phyloP scores from a whole-genome alignment of 2,113 vertebrate species.

The Xiphias gladius region DNA sequence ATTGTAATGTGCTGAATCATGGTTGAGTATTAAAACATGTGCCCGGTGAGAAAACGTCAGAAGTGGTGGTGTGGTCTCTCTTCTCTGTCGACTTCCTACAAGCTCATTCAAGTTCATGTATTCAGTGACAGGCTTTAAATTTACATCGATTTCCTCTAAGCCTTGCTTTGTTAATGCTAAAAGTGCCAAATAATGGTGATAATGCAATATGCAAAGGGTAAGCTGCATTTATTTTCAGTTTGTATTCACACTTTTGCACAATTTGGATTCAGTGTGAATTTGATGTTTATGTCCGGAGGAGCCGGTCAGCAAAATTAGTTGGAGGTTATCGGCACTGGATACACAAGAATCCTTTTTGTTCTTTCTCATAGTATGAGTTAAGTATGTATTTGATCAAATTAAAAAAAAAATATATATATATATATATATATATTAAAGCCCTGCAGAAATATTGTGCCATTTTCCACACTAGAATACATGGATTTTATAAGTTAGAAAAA shows the following conservation, averaged over 20 bases:
- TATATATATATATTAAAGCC: not conserved
- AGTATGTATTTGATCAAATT: not conserved
- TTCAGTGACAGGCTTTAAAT: not conserved
- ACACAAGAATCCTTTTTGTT: not conserved
- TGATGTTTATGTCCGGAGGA: not conserved
- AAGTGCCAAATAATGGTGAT: not conserved
- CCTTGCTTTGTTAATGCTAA: not conserved
- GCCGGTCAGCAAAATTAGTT: not conserved
- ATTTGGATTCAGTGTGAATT: not conserved
- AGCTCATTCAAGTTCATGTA: not conserved
- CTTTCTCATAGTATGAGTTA: not conserved
- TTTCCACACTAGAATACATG: not conserved
- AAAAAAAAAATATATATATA: too few relatives aligned
- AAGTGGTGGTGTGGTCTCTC: slow-evolving; percentile 33
- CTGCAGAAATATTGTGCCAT: not conserved
- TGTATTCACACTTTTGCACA: too few relatives aligned
- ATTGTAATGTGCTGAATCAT: slow-evolving; percentile 75
- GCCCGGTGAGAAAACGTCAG: slow-evolving; percentile 40
- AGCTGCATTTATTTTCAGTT: not conserved
- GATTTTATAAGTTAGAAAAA: not conserved
- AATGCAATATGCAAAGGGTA: not conserved
- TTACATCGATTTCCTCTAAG: not conserved
- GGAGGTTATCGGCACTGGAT: not conserved
- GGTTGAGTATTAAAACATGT: slow-evolving; percentile 76
- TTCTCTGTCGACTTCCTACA: not conserved